Evolutionary conservation across 1,140 invertebrate genomes (phyloP).

Genomic region (Nasonia longicornis): DNA sequence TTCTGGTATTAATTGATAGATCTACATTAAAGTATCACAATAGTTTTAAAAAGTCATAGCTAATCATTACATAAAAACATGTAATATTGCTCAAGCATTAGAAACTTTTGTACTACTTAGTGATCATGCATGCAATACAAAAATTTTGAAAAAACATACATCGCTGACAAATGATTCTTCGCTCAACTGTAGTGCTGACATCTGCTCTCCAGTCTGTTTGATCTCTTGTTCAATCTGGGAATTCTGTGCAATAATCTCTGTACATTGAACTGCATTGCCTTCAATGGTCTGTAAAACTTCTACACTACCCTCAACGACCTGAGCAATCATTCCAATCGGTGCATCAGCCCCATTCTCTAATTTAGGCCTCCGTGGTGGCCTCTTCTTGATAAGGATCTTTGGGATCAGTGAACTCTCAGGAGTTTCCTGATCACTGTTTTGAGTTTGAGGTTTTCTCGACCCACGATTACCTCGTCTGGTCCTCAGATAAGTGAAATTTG

Average conservation of each 20-base stretch:
- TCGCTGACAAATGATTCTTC: not conserved
- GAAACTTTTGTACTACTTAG: not conserved
- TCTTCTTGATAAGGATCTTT: slow-evolving; percentile 23
- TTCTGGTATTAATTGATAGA: too few species aligned
- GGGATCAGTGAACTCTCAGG: not conserved
- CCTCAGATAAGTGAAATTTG: not conserved
- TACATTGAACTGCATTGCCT: not conserved
- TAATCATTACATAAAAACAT: not conserved
- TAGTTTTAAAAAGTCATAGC: not conserved
- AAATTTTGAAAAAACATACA: not conserved
- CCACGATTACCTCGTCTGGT: not conserved
- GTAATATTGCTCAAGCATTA: too few species aligned
- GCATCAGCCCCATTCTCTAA: not conserved
- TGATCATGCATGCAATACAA: not conserved
- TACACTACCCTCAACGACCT: not conserved
- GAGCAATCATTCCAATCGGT: not conserved
- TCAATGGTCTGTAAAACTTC: not conserved
- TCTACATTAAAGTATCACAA: too few species aligned
- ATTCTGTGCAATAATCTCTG: not conserved
- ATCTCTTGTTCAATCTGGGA: not conserved
- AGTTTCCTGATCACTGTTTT: not conserved
- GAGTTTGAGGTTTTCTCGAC: not conserved
- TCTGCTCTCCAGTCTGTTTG: not conserved
- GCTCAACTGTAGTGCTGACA: not conserved
- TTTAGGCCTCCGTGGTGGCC: slow-evolving; percentile 31